Evolutionary conservation across 2,888 invertebrate species (phyloP).

Genomic region (Parthenolecanium corni): DNA sequence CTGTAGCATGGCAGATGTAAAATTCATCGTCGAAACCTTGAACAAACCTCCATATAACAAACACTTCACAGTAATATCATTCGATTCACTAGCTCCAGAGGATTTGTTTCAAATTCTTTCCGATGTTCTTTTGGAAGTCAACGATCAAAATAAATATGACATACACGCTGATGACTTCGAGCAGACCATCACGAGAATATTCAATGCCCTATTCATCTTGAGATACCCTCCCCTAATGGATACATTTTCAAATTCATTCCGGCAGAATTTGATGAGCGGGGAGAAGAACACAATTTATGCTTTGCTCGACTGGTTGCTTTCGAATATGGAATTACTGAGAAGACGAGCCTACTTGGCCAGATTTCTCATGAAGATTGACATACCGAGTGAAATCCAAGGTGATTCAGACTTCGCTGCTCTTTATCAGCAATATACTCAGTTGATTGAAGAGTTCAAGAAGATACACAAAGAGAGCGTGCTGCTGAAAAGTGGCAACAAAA

Average conservation of each 20-base stretch:
- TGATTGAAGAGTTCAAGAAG: conserved; percentile 70
- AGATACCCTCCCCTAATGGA: conserved; percentile 61
- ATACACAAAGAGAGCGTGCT: conserved; percentile 59
- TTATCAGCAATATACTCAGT: conserved; percentile 57
- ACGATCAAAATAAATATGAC: conserved; percentile 58
- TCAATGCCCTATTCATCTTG: conserved; percentile 60
- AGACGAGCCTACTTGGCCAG: conserved; percentile 76
- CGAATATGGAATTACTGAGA: conserved; percentile 58
- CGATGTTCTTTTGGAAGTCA: conserved; percentile 61
- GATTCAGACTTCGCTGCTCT: conserved; percentile 62
- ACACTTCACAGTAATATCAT: conserved; percentile 69
- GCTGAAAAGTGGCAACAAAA: conserved; percentile 47
- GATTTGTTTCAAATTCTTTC: conserved; percentile 49
- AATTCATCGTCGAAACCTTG: conserved; percentile 58
- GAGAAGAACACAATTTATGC: conserved; percentile 64
- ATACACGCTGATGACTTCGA: conserved; percentile 64
- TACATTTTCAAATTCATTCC: conserved; percentile 43
- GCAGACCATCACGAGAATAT: conserved; percentile 57
- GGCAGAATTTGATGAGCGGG: conserved; percentile 57
- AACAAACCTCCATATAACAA: conserved; percentile 58
- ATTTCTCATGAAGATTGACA: conserved; percentile 52
- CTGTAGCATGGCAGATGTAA: conserved; percentile 35
- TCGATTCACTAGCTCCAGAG: conserved; percentile 64
- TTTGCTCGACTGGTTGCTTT: conserved; percentile 67
- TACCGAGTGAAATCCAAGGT: conserved; percentile 60